Evolutionary conservation across 2,888 invertebrate genomes (phyloP).

Genomic region (Thera obeliscata): DNA sequence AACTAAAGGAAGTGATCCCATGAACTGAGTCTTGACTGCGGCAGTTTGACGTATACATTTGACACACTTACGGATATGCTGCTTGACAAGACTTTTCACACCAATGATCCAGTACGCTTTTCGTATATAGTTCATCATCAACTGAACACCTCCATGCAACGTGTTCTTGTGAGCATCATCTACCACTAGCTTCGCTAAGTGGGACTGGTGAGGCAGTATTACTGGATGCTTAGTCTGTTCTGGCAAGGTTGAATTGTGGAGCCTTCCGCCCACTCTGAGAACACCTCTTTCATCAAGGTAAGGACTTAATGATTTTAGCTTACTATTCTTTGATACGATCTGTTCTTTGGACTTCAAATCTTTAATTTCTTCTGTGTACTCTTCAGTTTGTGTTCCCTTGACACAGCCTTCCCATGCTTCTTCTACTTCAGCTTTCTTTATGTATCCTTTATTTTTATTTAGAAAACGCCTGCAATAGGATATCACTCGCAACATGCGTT

Average conservation of each 20-base stretch:
- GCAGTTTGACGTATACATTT: not conserved
- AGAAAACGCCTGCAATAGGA: no score
- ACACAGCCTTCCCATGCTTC: no score
- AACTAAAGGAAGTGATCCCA: no score
- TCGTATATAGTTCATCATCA: not conserved
- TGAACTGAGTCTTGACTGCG: no score
- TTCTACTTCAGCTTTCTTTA: no score
- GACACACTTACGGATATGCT: not conserved
- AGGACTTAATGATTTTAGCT: not conserved
- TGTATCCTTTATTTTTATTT: no score
- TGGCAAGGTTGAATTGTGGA: not conserved
- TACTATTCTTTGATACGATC: not conserved
- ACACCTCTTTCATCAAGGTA: not conserved
- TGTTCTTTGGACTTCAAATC: not conserved
- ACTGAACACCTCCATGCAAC: not conserved
- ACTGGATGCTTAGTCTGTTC: constrained; percentile 1
- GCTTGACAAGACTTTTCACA: not conserved
- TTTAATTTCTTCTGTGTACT: not conserved
- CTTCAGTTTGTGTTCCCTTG: not conserved
- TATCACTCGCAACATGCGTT: no score
- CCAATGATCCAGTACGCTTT: constrained; percentile 1
- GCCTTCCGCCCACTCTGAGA: not conserved
- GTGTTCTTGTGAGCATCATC: not conserved
- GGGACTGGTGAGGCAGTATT: not conserved
- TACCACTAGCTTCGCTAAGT: not conserved